A percentile compares a stretch with the other conserved stretches of the same genome.
Conservation (phyloP, 2,888 invertebrate genomes). For the Adelphocoris suturalis region DNA sequence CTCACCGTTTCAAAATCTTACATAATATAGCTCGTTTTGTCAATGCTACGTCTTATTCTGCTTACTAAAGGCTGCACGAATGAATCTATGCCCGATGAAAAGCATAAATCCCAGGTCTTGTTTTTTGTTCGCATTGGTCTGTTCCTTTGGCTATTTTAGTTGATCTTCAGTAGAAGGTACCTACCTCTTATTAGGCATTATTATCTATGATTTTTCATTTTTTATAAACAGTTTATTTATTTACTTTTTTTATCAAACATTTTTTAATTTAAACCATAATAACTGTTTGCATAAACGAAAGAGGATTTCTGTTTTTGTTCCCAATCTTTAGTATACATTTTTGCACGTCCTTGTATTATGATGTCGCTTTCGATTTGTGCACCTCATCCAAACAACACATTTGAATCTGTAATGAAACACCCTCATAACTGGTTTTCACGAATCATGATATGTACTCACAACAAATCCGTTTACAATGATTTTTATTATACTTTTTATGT, state of each 20-base stretch:
- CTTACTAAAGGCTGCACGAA: background rate
- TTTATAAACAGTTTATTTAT: background rate
- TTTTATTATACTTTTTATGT: background rate
- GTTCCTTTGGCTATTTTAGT: background rate
- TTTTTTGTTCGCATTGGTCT: conserved; percentile 26
- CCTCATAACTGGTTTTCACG: background rate
- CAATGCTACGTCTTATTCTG: background rate
- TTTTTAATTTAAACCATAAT: background rate
- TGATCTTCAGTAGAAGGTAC: background rate
- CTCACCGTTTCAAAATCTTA: background rate
- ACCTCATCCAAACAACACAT: conserved; percentile 49
- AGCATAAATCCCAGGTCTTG: background rate
- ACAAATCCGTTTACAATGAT: background rate
- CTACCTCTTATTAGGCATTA: background rate
- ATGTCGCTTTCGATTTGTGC: conserved; percentile 37
- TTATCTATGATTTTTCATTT: background rate
- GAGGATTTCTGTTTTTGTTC: background rate
- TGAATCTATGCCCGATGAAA: background rate
- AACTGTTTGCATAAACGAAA: background rate
- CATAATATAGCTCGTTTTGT: conserved; percentile 16
- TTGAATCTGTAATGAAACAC: background rate
- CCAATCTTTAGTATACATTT: background rate
- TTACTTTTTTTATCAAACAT: background rate
- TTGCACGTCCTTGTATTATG: background rate
- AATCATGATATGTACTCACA: background rate